These are phyloP conservation scores for Cepaea hortensis DNA, from an alignment of 2,888 invertebrate genomes.

Conservation along the genomic window DNA sequence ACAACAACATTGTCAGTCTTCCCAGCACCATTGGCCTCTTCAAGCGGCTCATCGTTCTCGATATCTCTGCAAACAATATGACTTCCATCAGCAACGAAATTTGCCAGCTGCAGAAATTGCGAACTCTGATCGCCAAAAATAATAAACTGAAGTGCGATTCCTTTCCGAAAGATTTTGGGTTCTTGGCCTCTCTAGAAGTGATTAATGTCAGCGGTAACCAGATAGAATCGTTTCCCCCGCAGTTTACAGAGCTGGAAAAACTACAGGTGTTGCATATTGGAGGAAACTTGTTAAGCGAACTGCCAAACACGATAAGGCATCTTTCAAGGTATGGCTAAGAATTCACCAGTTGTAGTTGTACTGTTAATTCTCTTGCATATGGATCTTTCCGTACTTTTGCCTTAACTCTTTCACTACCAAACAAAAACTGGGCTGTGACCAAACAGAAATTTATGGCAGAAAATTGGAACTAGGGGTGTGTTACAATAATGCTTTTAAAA, in stretches of 20 bases:
- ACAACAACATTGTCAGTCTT: constrained; percentile 74
- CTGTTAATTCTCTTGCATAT: too few relatives aligned
- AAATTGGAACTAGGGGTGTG: too few relatives aligned
- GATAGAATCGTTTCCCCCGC: constrained; percentile 88
- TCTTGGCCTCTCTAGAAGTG: constrained; percentile 84
- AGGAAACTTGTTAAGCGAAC: constrained; percentile 87
- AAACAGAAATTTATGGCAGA: too few relatives aligned
- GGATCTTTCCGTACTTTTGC: too few relatives aligned
- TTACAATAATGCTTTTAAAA: too few relatives aligned
- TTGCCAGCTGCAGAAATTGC: constrained; percentile 82
- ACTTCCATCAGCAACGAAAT: constrained; percentile 87
- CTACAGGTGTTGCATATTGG: constrained; percentile 93
- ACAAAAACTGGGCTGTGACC: too few relatives aligned
- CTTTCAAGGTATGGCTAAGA: constrained; percentile 81
- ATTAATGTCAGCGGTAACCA: constrained; percentile 95
- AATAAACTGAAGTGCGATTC: constrained; percentile 89
- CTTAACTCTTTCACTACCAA: too few relatives aligned
- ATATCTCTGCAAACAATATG: constrained; percentile 91
- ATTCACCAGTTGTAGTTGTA: too few relatives aligned
- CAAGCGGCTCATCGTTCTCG: constrained; percentile 85
- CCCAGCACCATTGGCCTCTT: constrained; percentile 72
- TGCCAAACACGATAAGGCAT: constrained; percentile 88
- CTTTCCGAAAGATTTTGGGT: constrained; percentile 90
- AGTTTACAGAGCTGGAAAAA: constrained; percentile 86
- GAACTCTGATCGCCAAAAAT: constrained; percentile 89